Percentiles rank a stretch among this genome's conserved stretches.
phyloP scores from a whole-genome alignment of 53 echinoderm and acorn worm genomes.

The Stichopus horrens region DNA sequence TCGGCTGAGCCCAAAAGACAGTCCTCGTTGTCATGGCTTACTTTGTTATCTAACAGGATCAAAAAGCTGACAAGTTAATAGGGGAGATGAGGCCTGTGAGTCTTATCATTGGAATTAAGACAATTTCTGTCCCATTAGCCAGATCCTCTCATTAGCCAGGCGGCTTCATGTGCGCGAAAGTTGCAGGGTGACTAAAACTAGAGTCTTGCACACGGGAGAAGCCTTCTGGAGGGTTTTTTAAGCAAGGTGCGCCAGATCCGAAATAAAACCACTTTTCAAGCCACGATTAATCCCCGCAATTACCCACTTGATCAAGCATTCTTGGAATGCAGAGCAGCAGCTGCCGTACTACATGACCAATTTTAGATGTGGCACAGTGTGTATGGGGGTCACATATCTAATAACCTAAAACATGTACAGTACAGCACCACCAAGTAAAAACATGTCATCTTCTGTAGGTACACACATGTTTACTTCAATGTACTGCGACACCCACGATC shows the following conservation, averaged over 20 bases:
- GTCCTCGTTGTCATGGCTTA: too few species aligned
- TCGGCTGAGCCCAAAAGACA: not conserved
- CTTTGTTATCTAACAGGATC: too few species aligned
- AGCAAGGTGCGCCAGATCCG: not conserved
- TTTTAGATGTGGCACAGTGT: constrained; percentile 16
- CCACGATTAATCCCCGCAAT: not conserved
- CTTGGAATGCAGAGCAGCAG: constrained; percentile 26
- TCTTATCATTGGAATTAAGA: not conserved
- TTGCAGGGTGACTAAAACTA: too few species aligned
- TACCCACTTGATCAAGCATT: constrained; percentile 43
- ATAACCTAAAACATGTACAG: not conserved
- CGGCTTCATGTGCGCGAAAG: too few species aligned
- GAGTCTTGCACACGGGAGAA: too few species aligned
- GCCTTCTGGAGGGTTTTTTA: too few species aligned
- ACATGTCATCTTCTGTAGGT: too few species aligned
- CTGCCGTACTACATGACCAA: constrained; percentile 19
- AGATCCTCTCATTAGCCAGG: not conserved
- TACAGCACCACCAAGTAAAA: not conserved
- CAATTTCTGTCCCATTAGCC: not conserved
- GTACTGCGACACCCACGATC: too few species aligned
- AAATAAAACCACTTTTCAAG: not conserved
- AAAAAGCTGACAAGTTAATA: too few species aligned
- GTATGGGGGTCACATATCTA: not conserved
- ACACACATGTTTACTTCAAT: too few species aligned
- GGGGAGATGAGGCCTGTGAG: too few species aligned